Percentiles rank a stretch among this genome's conserved stretches.
These are phyloP conservation scores for Acleris literana DNA, from an alignment of 2,888 invertebrate genomes.

Conservation along the genomic window DNA sequence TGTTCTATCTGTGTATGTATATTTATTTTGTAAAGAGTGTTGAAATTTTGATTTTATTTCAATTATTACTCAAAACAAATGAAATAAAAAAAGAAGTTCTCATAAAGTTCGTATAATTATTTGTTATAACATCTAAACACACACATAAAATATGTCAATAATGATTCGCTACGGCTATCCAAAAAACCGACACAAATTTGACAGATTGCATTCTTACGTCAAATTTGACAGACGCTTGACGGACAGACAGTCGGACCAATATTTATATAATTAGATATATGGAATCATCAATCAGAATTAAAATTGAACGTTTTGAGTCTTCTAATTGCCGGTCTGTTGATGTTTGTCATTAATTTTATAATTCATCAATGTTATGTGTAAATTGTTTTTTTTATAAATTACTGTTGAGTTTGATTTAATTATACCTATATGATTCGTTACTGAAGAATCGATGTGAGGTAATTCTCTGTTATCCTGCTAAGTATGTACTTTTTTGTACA, in stretches of 20 bases:
- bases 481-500: no score
- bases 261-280: constrained; percentile 59
- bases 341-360: constrained; percentile 47
- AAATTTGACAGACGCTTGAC: constrained; percentile 43
- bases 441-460: background rate
- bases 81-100: no score
- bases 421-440: background rate
- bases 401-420: background rate
- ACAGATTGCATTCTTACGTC: constrained; percentile 39
- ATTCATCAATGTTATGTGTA: constrained; percentile 30
- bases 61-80: no score
- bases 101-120: no score
- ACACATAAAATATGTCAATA: constrained; percentile 13
- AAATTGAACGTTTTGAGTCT: constrained; percentile 42
- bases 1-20: no score
- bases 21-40: no score
- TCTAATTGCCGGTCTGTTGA: constrained; percentile 57
- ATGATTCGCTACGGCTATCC: constrained; percentile 17
- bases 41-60: no score
- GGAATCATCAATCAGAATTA: constrained; percentile 69
- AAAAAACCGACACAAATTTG: constrained; percentile 26
- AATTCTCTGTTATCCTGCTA: no score
- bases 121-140: background rate
- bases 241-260: constrained; percentile 49
- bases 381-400: constrained; percentile 11